A percentile compares a stretch with the other conserved stretches of the same genome.
Evolutionary conservation across 2,888 invertebrate genomes (phyloP).

Genomic region (Callosobruchus maculatus): DNA sequence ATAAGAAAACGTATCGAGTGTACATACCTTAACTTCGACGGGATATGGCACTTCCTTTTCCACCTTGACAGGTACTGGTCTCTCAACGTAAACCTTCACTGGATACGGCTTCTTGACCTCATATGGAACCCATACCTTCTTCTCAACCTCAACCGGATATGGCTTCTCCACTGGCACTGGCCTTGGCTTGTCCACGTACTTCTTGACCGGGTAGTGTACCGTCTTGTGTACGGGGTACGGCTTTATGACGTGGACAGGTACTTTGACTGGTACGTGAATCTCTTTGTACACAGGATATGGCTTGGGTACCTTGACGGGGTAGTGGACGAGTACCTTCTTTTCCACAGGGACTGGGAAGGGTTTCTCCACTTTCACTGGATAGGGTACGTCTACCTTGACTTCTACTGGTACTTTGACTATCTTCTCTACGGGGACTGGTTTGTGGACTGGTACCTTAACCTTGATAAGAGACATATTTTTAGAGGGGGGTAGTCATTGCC

Average conservation of each 20-base stretch:
- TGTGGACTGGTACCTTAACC: constrained; percentile 57
- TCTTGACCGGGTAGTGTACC: constrained; percentile 39
- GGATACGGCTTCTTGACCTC: constrained; percentile 65
- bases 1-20: too few relatives aligned
- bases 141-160: constrained; percentile 63
- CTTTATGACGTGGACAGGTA: constrained; percentile 61
- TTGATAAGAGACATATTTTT: too few relatives aligned
- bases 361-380: constrained; percentile 65
- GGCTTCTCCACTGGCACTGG: constrained; percentile 44
- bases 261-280: constrained; percentile 64
- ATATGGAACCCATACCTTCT: constrained; percentile 67
- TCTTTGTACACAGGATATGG: constrained; percentile 69
- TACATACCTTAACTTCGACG: constrained; percentile 31
- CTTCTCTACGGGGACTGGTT: constrained; percentile 72
- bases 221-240: constrained; percentile 67
- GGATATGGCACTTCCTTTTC: constrained; percentile 62
- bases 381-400: constrained; percentile 48
- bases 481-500: too few relatives aligned
- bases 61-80: constrained; percentile 57
- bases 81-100: constrained; percentile 49
- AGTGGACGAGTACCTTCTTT: constrained; percentile 24
- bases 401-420: constrained; percentile 65
- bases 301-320: constrained; percentile 53
- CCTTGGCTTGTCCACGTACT: constrained; percentile 11
- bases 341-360: constrained; percentile 24